Conservation (phyloP, 2,888 invertebrate genomes). For the Macrophya annulata region DNA sequence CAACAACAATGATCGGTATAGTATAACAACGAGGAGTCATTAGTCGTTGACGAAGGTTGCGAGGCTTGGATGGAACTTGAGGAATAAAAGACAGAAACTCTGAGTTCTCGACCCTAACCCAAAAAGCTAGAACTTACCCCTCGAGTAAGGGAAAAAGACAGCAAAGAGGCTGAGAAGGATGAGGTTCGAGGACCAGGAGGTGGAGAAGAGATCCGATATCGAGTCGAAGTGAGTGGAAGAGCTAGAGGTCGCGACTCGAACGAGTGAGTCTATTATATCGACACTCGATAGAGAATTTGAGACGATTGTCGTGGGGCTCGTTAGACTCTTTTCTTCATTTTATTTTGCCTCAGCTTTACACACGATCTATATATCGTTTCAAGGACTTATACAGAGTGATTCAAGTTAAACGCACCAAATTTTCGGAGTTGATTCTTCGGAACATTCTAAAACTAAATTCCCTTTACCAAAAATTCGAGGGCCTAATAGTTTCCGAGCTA, state of each 20-base stretch:
- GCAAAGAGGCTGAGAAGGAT: slow-evolving; percentile 28
- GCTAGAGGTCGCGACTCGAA: slow-evolving; percentile 7
- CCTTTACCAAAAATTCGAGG: no score
- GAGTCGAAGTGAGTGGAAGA: slow-evolving; percentile 31
- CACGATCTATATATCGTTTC: no score
- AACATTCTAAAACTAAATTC: no score
- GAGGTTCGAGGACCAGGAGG: background rate
- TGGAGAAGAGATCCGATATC: slow-evolving; percentile 33
- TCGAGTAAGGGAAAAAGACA: slow-evolving; percentile 26
- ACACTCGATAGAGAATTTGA: slow-evolving; percentile 46
- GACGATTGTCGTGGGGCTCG: slow-evolving; percentile 48
- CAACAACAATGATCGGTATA: background rate
- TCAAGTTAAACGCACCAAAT: no score
- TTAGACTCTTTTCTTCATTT: slow-evolving; percentile 22
- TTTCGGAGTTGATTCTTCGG: no score
- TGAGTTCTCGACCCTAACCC: background rate
- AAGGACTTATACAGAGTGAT: background rate
- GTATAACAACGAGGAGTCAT: background rate
- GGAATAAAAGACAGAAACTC: slow-evolving; percentile 31
- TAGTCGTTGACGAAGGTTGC: slow-evolving; percentile 38
- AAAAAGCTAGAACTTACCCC: slow-evolving; percentile 19
- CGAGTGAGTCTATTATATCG: slow-evolving; percentile 49
- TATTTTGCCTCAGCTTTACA: background rate
- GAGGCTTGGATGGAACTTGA: background rate
- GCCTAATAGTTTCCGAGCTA: no score